Conservation (phyloP, 2,797 vertebrate species). For the Pangasius mekongensis region DNA sequence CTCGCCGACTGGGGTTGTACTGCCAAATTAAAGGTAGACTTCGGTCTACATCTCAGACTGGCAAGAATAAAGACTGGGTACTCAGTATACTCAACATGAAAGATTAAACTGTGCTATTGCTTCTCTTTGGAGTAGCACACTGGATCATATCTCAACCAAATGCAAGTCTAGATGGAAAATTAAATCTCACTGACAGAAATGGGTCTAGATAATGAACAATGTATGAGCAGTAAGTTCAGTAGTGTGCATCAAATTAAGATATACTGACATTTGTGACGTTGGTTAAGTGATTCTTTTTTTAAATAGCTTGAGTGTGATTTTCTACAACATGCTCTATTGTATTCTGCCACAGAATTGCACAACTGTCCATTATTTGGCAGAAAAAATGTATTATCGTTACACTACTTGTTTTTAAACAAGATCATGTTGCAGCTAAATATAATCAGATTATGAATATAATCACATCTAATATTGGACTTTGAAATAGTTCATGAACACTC, state of each 20-base stretch:
- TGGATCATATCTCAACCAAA: conserved; percentile 8
- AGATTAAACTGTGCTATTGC: neutral
- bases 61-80: neutral
- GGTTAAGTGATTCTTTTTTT: neutral
- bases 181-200: neutral
- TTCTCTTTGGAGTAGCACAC: conserved; percentile 18
- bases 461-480: neutral
- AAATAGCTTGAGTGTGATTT: neutral
- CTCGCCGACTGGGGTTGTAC: conserved; percentile 84
- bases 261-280: neutral
- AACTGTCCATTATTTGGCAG: neutral
- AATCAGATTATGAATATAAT: neutral
- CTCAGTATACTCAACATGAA: conserved; percentile 6
- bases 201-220: neutral
- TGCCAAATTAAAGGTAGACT: conserved; percentile 61
- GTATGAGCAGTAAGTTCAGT: neutral
- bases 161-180: conserved; percentile 5
- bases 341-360: neutral
- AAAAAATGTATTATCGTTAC: neutral
- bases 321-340: neutral
- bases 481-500: neutral
- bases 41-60: conserved; percentile 19
- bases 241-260: conserved; percentile 15
- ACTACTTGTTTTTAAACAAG: neutral
- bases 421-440: neutral